phyloP scores from a whole-genome alignment of 2,797 vertebrate species.

The Cyprinella venusta region DNA sequence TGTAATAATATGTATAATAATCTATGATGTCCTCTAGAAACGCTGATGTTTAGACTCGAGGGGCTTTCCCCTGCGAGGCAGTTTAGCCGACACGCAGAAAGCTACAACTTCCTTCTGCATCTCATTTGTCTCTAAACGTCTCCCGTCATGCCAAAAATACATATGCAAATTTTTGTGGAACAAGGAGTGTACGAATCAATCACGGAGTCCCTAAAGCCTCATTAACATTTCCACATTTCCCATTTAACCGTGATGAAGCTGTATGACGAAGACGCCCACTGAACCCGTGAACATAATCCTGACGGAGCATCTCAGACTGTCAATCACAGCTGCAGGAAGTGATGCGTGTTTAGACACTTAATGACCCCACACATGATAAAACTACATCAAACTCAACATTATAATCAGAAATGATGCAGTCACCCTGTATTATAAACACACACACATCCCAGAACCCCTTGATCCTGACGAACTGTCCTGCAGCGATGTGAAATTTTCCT shows the following conservation, averaged over 20 bases:
- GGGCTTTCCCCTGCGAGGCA: not conserved
- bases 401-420: not conserved
- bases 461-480: not conserved
- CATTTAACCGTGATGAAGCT: not conserved
- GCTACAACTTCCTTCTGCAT: constrained; percentile 4
- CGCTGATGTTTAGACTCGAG: not conserved
- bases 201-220: not conserved
- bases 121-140: constrained; percentile 19
- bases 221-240: not conserved
- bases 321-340: constrained; percentile 18
- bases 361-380: not conserved
- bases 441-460: not conserved
- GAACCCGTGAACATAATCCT: not conserved
- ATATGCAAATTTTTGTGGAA: not conserved
- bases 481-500: not conserved
- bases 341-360: not conserved
- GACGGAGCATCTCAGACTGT: not conserved
- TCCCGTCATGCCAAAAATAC: not conserved
- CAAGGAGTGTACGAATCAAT: too few species aligned
- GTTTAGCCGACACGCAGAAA: not conserved
- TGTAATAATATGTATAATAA: not conserved
- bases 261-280: not conserved
- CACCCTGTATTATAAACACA: too few species aligned
- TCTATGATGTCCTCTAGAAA: not conserved
- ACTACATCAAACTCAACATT: not conserved